Evolutionary conservation across 2,888 invertebrate genomes (phyloP).

Genomic region (Empis stercorea): DNA sequence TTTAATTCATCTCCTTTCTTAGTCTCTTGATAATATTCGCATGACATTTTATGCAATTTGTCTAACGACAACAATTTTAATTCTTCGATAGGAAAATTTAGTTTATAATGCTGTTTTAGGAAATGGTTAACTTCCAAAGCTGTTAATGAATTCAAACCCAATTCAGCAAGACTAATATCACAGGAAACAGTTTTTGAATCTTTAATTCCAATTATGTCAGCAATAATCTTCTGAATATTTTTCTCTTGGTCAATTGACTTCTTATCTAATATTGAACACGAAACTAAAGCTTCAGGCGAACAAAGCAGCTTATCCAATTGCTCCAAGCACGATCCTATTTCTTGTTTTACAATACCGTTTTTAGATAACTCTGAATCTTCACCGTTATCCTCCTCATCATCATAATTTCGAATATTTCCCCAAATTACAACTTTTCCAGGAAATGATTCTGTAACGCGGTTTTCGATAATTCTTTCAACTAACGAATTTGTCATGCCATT

Average conservation of each 20-base stretch:
- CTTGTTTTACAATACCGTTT: neutral
- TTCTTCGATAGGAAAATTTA: too few species aligned
- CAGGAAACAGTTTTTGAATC: neutral
- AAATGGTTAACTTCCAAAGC: neutral
- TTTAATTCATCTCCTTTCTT: too few species aligned
- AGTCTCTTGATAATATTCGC: too few species aligned
- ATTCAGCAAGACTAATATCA: neutral
- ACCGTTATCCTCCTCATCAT: neutral
- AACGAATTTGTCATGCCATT: conserved; percentile 83
- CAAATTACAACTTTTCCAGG: conserved; percentile 80
- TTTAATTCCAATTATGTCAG: neutral
- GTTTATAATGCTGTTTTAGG: too few species aligned
- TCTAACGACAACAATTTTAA: too few species aligned
- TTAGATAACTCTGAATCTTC: neutral
- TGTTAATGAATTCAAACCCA: neutral
- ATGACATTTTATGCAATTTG: neutral
- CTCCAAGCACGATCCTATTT: neutral
- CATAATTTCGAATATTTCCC: conserved; percentile 48
- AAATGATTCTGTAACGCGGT: conserved; percentile 50
- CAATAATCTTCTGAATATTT: neutral
- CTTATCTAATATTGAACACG: neutral
- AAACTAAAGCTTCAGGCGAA: neutral
- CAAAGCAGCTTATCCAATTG: neutral
- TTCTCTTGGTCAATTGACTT: neutral
- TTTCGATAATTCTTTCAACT: conserved; percentile 79